phyloP scores from a whole-genome alignment of 2,797 vertebrate genomes.

The Gadopsis marmoratus region DNA sequence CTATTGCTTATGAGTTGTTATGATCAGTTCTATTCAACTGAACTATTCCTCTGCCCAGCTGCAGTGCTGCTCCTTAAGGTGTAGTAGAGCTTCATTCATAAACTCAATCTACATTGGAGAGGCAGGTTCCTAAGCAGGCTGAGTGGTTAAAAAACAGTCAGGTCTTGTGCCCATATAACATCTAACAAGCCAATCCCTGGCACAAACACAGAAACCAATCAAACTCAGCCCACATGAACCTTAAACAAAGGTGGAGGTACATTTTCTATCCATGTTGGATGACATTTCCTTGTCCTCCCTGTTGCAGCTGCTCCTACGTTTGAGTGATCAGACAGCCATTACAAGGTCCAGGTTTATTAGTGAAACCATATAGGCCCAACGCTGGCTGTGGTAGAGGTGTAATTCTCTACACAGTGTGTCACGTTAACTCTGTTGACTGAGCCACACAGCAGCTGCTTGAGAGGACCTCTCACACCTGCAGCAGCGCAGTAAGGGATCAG shows the following conservation, averaged over 20 bases:
- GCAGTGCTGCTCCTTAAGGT: slow-evolving; percentile 5
- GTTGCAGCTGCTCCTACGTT: slow-evolving; percentile 90
- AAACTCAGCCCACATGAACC: slow-evolving; percentile 86
- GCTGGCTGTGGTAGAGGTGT: slow-evolving; percentile 90
- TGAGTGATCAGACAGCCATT: slow-evolving; percentile 95
- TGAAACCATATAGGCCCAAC: slow-evolving; percentile 92
- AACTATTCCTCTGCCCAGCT: background rate
- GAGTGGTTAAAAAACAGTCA: slow-evolving; percentile 58
- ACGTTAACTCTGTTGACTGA: slow-evolving; percentile 94
- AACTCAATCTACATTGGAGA: slow-evolving; percentile 31
- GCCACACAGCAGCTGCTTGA: slow-evolving; percentile 95
- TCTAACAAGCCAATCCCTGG: slow-evolving; percentile 78
- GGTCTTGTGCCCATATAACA: slow-evolving; percentile 57
- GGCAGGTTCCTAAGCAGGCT: slow-evolving; percentile 28
- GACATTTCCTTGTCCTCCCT: slow-evolving; percentile 90
- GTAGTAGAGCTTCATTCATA: slow-evolving; percentile 28
- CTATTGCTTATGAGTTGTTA: background rate
- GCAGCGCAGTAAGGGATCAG: slow-evolving; percentile 88
- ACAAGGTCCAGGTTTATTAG: slow-evolving; percentile 96
- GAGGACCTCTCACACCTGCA: slow-evolving; percentile 89
- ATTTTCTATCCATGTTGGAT: slow-evolving; percentile 88
- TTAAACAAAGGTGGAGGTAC: slow-evolving; percentile 93
- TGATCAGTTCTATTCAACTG: slow-evolving; percentile 16
- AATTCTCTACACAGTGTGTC: slow-evolving; percentile 94
- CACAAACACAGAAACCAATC: slow-evolving; percentile 85